Conservation (phyloP, 2,797 vertebrate species). For the Pseudotriccus pelzelni region DNA sequence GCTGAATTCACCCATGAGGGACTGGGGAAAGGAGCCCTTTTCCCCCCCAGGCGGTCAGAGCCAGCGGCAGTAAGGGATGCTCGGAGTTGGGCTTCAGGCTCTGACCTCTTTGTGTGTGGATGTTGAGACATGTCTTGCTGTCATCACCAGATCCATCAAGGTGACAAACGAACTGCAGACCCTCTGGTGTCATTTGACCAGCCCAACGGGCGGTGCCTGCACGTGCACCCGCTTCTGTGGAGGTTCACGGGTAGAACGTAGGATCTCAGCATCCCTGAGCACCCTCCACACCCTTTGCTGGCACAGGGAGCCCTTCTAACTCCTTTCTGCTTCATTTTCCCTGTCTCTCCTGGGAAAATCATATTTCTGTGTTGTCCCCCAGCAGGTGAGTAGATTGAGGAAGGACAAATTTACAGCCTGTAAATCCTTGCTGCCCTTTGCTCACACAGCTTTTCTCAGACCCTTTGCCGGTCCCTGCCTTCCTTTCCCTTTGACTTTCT, state of each 20-base stretch:
- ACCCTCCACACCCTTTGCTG: background rate
- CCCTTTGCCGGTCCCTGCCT: background rate
- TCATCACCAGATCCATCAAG: background rate
- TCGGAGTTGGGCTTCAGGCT: background rate
- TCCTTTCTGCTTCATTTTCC: background rate
- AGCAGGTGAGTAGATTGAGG: background rate
- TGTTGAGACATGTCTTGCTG: background rate
- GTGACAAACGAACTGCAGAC: background rate
- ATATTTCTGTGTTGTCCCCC: background rate
- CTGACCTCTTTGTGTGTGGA: background rate
- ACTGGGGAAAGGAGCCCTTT: fast-evolving
- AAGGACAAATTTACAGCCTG: background rate
- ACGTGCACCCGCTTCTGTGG: fast-evolving
- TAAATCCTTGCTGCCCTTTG: background rate
- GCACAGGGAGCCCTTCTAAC: background rate
- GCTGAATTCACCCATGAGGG: background rate
- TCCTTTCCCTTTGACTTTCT: background rate
- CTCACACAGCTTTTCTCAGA: background rate
- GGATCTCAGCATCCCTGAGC: background rate
- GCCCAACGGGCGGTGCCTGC: background rate
- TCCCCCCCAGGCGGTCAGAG: background rate
- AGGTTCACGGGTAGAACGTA: fast-evolving
- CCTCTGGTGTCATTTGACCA: fast-evolving
- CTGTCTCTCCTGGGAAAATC: background rate
- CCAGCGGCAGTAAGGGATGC: fast-evolving